Conservation (phyloP, 2,113 vertebrate genomes). For the Oncorhynchus kisutch region DNA sequence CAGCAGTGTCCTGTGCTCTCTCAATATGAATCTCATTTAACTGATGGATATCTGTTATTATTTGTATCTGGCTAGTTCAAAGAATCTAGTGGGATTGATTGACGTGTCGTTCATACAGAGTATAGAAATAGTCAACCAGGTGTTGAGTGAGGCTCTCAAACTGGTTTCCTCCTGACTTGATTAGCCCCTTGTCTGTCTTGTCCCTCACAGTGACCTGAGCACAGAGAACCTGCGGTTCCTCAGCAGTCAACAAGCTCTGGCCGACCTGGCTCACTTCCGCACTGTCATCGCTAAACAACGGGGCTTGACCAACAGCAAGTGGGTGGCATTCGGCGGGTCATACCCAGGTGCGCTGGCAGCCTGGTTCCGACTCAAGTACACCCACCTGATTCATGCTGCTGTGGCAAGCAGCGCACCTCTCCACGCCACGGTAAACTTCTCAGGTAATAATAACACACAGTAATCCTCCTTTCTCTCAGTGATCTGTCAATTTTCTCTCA, state of each 20-base stretch:
- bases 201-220: slow-evolving; percentile 61
- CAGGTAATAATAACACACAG: slow-evolving; percentile 49
- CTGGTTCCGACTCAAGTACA: slow-evolving; percentile 73
- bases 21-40: too few species aligned
- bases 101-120: neutral
- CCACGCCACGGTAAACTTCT: slow-evolving; percentile 67
- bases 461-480: too few species aligned
- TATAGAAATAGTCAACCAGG: neutral
- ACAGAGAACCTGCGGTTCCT: slow-evolving; percentile 61
- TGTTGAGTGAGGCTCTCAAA: neutral
- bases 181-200: neutral
- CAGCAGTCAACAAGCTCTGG: slow-evolving; percentile 68
- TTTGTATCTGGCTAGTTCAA: too few species aligned
- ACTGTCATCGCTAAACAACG: slow-evolving; percentile 13
- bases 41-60: too few species aligned
- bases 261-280: slow-evolving; percentile 71
- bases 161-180: neutral
- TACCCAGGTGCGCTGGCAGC: slow-evolving; percentile 70
- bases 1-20: too few species aligned
- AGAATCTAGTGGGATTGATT: too few species aligned
- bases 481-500: too few species aligned
- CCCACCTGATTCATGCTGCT: slow-evolving; percentile 63
- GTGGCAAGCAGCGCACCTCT: slow-evolving; percentile 65
- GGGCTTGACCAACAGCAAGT: slow-evolving; percentile 56
- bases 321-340: slow-evolving; percentile 67